Percentiles rank a stretch among this genome's conserved stretches.
These are phyloP conservation scores for Homarus americanus DNA, from an alignment of 1,140 invertebrate species.

Conservation along the genomic window DNA sequence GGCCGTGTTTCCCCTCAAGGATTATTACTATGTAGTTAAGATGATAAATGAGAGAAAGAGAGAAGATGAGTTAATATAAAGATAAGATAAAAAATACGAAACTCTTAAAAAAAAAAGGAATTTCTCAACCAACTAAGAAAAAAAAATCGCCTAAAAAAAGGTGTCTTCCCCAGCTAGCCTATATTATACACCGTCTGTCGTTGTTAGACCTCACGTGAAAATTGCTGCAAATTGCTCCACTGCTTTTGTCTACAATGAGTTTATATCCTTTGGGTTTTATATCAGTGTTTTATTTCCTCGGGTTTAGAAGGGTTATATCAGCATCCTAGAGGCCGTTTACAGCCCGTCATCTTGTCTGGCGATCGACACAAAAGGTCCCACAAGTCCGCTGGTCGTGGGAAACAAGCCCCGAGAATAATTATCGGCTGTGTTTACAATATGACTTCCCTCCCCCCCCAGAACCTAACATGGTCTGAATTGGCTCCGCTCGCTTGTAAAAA, in stretches of 20 bases:
- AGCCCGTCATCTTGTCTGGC: background rate
- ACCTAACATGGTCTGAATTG: background rate
- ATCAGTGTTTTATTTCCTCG: background rate
- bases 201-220: conserved; percentile 30
- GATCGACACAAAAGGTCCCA: background rate
- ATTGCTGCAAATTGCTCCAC: conserved; percentile 24
- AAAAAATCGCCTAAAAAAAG: no score
- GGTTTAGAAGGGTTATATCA: background rate
- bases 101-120: no score
- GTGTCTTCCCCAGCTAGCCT: background rate
- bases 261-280: conserved; percentile 22
- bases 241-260: conserved; percentile 40
- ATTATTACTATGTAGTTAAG: no score
- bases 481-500: background rate
- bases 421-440: conserved; percentile 35
- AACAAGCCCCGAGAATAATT: conserved; percentile 32
- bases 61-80: no score
- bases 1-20: no score
- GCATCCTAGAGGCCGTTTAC: background rate
- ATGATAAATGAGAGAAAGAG: no score
- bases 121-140: no score
- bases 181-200: background rate
- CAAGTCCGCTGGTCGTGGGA: background rate
- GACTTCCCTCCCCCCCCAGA: conserved; percentile 13
- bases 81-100: no score